These are phyloP conservation scores for Hydrolagus colliei DNA, from an alignment of 2,797 vertebrate genomes.

Conservation along the genomic window DNA sequence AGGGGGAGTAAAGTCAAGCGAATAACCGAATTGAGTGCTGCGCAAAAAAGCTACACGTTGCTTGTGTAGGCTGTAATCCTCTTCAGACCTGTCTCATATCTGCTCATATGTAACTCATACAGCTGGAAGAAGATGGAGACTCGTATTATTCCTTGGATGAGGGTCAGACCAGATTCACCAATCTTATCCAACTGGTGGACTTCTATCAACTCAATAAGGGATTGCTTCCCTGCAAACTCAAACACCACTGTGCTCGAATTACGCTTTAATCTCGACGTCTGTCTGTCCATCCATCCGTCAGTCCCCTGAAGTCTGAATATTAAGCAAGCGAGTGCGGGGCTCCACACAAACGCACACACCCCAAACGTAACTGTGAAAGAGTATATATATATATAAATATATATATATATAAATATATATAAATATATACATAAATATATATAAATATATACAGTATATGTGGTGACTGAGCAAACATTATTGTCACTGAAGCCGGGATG, in stretches of 20 bases:
- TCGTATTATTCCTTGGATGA: conserved; percentile 88
- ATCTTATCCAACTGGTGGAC: conserved; percentile 94
- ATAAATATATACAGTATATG: not conserved
- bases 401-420: no score
- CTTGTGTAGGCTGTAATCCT: no score
- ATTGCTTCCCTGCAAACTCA: conserved; percentile 86
- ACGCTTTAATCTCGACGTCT: conserved; percentile 62
- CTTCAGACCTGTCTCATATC: conserved; percentile 5
- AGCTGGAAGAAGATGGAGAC: conserved; percentile 85
- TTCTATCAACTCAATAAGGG: conserved; percentile 95
- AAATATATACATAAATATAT: no score
- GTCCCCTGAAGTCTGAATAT: not conserved
- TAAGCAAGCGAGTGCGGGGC: conserved; percentile 34
- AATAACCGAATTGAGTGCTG: not conserved
- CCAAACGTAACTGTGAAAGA: conserved; percentile 55
- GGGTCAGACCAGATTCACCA: conserved; percentile 84
- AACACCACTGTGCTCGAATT: conserved; percentile 82
- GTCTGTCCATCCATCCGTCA: not conserved
- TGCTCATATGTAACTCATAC: conserved; percentile 33
- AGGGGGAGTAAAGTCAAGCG: not conserved
- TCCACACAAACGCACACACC: conserved; percentile 44
- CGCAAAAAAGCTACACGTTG: not conserved
- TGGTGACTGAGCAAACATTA: conserved; percentile 32
- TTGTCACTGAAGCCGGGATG: not conserved
- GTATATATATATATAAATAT: conserved; percentile 34